These are phyloP conservation scores for Heliconius congener DNA, from an alignment of 1,140 invertebrate species.

Conservation along the genomic window DNA sequence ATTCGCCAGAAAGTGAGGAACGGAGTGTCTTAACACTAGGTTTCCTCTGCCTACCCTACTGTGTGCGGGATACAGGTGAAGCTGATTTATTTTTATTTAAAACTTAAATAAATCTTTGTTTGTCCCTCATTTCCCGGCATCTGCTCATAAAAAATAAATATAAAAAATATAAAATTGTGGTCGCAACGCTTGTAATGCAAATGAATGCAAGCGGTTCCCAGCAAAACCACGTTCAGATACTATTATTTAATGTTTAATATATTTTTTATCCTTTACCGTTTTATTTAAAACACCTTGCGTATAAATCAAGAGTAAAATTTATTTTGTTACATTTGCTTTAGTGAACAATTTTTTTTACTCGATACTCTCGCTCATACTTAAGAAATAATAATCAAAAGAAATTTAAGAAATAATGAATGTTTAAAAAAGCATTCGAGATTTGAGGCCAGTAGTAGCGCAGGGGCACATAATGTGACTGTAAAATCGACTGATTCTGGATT, in stretches of 20 bases:
- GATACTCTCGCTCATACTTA: too few species aligned
- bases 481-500: too few species aligned
- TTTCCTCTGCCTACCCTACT: too few species aligned
- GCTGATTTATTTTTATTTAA: too few species aligned
- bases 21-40: too few species aligned
- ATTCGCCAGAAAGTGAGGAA: too few species aligned
- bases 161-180: background rate
- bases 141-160: constrained; percentile 5
- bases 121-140: background rate
- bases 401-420: background rate
- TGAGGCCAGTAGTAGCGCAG: too few species aligned
- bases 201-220: constrained; percentile 1
- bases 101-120: background rate
- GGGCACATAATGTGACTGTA: too few species aligned
- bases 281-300: background rate
- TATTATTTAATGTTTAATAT: constrained; percentile 12
- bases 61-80: too few species aligned
- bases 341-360: background rate
- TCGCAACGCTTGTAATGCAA: constrained; percentile 4
- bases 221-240: constrained; percentile 4
- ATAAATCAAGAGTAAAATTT: background rate
- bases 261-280: background rate
- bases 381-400: background rate
- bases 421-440: too few species aligned
- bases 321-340: background rate